Conservation (phyloP, 2,113 vertebrate species). For the Notarius lentiginosus region DNA sequence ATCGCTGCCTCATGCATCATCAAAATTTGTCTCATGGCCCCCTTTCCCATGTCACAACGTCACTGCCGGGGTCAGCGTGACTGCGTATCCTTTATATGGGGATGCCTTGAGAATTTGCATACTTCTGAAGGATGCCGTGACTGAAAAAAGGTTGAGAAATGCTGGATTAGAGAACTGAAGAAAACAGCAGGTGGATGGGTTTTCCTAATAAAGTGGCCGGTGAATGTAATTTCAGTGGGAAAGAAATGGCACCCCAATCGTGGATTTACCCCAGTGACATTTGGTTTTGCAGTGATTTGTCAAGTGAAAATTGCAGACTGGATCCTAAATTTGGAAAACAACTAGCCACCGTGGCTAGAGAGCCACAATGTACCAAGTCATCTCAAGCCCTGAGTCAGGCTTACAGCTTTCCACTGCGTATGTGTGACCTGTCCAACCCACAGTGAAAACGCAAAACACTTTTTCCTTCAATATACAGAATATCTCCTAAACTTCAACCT, state of each 20-base stretch:
- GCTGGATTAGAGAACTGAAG: no score
- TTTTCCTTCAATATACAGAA: neutral
- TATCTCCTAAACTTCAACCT: neutral
- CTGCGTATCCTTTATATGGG: no score
- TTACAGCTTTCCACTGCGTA: neutral
- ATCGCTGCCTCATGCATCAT: no score
- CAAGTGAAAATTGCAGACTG: constrained; percentile 9
- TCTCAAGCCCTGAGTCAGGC: constrained; percentile 8
- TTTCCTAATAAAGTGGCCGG: no score
- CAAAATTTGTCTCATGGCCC: no score
- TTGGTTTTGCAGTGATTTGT: neutral
- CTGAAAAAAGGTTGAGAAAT: no score
- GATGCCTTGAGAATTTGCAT: no score
- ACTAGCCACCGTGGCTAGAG: neutral
- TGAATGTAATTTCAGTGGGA: neutral
- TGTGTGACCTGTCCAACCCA: constrained; percentile 7
- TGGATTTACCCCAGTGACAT: neutral
- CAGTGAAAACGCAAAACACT: constrained; percentile 3
- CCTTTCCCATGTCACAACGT: no score
- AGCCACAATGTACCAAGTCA: constrained; percentile 13
- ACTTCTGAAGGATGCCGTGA: no score
- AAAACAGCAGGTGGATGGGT: no score
- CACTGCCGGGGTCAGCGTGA: no score
- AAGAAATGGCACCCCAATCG: neutral
- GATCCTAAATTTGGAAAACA: constrained; percentile 19